Evolutionary conservation across 2,888 invertebrate species (phyloP), one percentile per base, ranked within the genome.

Genomic region (Protula sp.): DNA sequence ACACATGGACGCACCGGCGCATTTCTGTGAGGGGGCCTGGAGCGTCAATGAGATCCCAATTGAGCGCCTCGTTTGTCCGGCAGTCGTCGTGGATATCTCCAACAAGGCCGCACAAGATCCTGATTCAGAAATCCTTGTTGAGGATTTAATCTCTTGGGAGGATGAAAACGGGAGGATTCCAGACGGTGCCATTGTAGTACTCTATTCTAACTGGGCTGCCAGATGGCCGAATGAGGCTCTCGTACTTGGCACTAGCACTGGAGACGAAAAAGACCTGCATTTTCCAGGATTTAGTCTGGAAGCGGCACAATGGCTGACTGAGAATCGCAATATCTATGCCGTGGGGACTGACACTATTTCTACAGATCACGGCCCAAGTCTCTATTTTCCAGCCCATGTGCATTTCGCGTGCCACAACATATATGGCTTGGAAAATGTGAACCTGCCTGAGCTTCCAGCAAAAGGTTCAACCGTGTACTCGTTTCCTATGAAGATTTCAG

Each of bases 1-100:
- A 5, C 57, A 57, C 26, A 51, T 57, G 57, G 57, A 57, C 31
- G 57, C 57, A 22, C 57, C 57, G 9, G 9, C 5, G n/a, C 57
- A 57, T 31, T 52, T 57, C 52, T 51, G 4, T n/a, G 30, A 51
- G 5, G 22, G 29, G 4, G 5, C 4, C 22, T 52, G 52, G 51
- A 22, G 5, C 5, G 30, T 57, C 5, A 24, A 57, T 30, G 51
- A 57, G 24, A 52, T 57, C 5, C 52, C 57, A 4, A 3, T 57
- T 30, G 57, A 29, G 4, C 5, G 52, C 3, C 26, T 57, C 9
- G 30, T 57, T 3, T 30, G n/a, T 3, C 51, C 50, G 4, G 57
- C 31, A 5, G 52, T 52, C 14, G 31, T 52, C 22, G 26, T 57
- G n/a, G 31, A 57, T 31, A 57, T 57, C 24, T 22, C 29, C 3